Evolutionary conservation across 2,888 invertebrate species (phyloP), one percentile per base, ranked within the genome.

Genomic region (Drosophila algonquin): DNA sequence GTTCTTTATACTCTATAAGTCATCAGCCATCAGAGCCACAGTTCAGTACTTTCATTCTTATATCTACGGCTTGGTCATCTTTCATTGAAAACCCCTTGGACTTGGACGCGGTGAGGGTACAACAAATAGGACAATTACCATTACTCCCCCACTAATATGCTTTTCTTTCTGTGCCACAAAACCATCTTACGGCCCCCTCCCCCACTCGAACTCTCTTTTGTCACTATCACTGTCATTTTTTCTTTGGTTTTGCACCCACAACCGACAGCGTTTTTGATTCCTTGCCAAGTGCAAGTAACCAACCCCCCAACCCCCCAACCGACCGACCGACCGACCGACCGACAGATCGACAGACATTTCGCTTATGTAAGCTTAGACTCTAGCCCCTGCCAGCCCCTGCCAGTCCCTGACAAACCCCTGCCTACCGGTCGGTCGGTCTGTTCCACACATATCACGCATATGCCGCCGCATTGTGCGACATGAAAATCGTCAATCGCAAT

Each of bases 361-460:
- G 63, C 63, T 63, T 63, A 45, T 63, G 64, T 46, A 63, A 63
- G 24, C 45, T 40, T 27, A 30, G 47, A 21, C 63, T 50, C 27
- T 8, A 10, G 5, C 61, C 48, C 24, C 47, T 12, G 24, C 8
- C 30, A 2, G 8, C 24, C 4, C 9, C 21, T 46, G 24, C 18
- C 44, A 6, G 5, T 27, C 14, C 27, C 16, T 12, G 32, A 0
- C 18, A 18, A 2, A 6, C 24, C 4, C 9, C 21, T 46, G 24
- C 18, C n/a, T 18, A 3, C 32, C 16, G 57, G 57, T 59, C 18
- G 56, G 61, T 67, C 40, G 45, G 50, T 65, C 59, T 59, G 65
- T 46, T 48, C 52, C 40, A 63, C 51, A 80, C 64, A 80, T 57
- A 81, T 84, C 78, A 83, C 83, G 72, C 86, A 82, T 80, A 74